These are phyloP conservation scores for Lithophane socia DNA, from an alignment of 2,888 invertebrate genomes.

Conservation along the genomic window DNA sequence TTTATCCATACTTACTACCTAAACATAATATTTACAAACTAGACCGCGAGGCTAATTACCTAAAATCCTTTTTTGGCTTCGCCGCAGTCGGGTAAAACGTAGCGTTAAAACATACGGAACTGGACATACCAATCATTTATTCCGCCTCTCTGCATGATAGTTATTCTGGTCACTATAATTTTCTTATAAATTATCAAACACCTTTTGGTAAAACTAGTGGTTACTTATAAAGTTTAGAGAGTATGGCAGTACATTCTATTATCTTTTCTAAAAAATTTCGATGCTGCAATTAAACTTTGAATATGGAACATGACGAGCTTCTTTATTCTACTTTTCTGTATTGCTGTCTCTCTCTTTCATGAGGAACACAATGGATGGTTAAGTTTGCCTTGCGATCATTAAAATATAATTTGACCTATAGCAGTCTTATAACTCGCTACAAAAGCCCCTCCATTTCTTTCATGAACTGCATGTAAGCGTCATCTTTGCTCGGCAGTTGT, in stretches of 20 bases:
- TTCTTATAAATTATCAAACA: background rate
- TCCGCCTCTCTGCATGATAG: background rate
- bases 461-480: slow-evolving; percentile 99
- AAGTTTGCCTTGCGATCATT: background rate
- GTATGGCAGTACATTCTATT: background rate
- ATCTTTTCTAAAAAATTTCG: background rate
- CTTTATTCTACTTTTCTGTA: background rate
- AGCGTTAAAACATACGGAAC: background rate
- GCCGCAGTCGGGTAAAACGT: background rate
- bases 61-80: no score
- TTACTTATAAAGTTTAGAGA: background rate
- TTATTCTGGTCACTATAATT: background rate
- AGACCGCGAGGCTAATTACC: slow-evolving; percentile 3
- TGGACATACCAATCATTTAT: background rate
- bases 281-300: background rate
- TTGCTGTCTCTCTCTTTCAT: slow-evolving; percentile 9
- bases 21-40: slow-evolving; percentile 56
- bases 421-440: slow-evolving; percentile 80
- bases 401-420: slow-evolving; percentile 29
- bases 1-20: slow-evolving; percentile 46
- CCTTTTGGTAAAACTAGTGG: background rate
- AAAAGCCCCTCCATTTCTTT: slow-evolving; percentile 98
- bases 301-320: background rate
- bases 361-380: background rate
- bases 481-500: slow-evolving; percentile 95